Evolutionary conservation across 2,888 invertebrate species (phyloP).

Genomic region (Hemistola chrysoprasaria): DNA sequence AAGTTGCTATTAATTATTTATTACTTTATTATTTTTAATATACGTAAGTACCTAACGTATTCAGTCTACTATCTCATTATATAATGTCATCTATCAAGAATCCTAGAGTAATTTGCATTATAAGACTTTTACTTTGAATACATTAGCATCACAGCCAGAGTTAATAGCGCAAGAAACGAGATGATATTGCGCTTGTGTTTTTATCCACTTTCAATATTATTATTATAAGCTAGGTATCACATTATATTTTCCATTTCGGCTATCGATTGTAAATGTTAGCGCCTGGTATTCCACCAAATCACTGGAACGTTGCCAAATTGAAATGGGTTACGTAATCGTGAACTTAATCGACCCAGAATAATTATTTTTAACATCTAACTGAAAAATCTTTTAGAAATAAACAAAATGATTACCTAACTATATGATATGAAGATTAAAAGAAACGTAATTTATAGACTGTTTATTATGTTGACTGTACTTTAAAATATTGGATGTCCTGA

Average conservation of each 20-base stretch:
- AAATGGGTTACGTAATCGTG: conserved; percentile 21
- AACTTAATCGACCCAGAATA: conserved; percentile 19
- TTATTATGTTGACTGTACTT: too few species aligned
- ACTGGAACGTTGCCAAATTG: conserved; percentile 24
- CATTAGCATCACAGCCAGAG: not conserved
- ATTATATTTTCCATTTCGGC: too few species aligned
- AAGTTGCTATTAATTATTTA: too few species aligned
- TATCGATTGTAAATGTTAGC: too few species aligned
- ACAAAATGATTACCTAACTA: conserved; percentile 15
- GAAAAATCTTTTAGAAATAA: conserved; percentile 8
- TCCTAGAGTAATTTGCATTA: not conserved
- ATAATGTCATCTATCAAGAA: too few species aligned
- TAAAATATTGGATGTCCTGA: too few species aligned
- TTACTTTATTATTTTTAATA: too few species aligned
- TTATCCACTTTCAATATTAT: conserved; percentile 4
- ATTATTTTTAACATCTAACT: conserved; percentile 16
- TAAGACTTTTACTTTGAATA: conserved; percentile 5
- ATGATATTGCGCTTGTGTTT: not conserved
- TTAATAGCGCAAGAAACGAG: not conserved
- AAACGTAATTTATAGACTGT: too few species aligned
- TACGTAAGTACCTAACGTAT: too few species aligned
- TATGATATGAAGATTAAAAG: too few species aligned
- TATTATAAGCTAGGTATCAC: not conserved
- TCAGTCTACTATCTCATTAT: too few species aligned
- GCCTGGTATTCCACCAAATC: not conserved